Evolutionary conservation across 2,888 invertebrate genomes (phyloP), one percentile per base, ranked within the genome.

Genomic region (Lymantria monacha): DNA sequence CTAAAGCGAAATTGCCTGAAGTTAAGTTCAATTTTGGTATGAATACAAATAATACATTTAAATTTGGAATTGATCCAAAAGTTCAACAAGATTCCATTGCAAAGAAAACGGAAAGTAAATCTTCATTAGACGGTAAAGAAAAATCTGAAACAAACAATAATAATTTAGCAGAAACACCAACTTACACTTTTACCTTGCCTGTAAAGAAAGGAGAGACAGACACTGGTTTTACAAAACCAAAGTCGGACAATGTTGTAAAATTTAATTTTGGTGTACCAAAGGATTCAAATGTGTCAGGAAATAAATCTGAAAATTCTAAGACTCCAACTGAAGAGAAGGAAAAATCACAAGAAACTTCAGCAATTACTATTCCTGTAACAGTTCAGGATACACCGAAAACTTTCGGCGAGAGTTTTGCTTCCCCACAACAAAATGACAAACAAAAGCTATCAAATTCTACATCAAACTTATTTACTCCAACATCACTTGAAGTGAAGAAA

Each of bases 91-190:
- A 57, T 38, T 70, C 58, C 10, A 57, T 68, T 13, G 49, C 61
- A n/a, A 70, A 70, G 44, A 57, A 55, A 14, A 37, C 57, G 0
- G 74, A 69, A 36, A 46, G 53, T 9, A 53, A 53, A 22, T 22
- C 61, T 30, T 56, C 56, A 43, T 14, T 54, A 22, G 57, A 53
- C 10, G 52, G 58, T 7, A 73, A 69, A 61, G 38, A 53, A 14
- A 72, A 76, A 54, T 73, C 76, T 0, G 87, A 86, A 72, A 79
- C 79, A 7, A 87, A 87, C 61, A 87, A 88, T 51, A 87, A 85
- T 66, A 61, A 72, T 48, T 55, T 85, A 41, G 49, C 79, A 36
- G 79, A 80, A 63, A 65, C 74, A 22, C 72, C 82, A 3, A 65
- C 72, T 42, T 81, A 78, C 46, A 72, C 69, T 3, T 79, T 82